Conservation (phyloP, 2,113 vertebrate species). For the Toxotes jaculatrix region DNA sequence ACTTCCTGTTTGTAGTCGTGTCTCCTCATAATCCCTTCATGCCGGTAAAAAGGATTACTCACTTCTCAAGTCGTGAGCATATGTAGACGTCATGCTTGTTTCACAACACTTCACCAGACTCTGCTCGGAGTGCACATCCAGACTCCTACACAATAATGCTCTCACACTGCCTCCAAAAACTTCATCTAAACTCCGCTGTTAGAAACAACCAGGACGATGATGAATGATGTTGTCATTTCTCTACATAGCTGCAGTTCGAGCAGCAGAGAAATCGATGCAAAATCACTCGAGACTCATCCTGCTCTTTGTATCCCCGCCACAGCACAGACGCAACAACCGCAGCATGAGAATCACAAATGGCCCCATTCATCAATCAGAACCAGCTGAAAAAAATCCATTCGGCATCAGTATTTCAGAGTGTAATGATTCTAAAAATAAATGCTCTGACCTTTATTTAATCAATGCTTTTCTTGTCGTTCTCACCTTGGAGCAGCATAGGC, state of each 20-base stretch:
- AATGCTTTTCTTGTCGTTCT: constrained; percentile 22
- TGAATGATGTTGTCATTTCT: constrained; percentile 55
- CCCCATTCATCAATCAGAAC: constrained; percentile 58
- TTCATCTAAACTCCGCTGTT: background rate
- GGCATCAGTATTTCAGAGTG: constrained; percentile 25
- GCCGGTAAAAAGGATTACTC: constrained; percentile 34
- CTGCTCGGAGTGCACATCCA: background rate
- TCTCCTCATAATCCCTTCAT: constrained; percentile 26
- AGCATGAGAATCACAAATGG: constrained; percentile 25
- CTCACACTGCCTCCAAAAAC: background rate
- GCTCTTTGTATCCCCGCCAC: background rate
- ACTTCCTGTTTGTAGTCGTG: constrained; percentile 34
- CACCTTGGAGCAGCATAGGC: constrained; percentile 17
- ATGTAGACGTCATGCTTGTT: constrained; percentile 7
- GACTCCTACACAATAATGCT: background rate
- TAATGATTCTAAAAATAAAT: constrained; percentile 63
- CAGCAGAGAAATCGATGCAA: constrained; percentile 46
- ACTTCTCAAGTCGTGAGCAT: constrained; percentile 23
- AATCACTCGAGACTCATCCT: constrained; percentile 8
- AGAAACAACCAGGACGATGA: constrained; percentile 15
- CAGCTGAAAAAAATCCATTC: constrained; percentile 25
- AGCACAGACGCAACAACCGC: background rate
- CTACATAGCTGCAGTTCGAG: constrained; percentile 5
- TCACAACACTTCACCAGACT: background rate
- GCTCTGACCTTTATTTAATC: constrained; percentile 53